phyloP scores from a whole-genome alignment of 2,888 invertebrate genomes.

The Catocala sponsa region DNA sequence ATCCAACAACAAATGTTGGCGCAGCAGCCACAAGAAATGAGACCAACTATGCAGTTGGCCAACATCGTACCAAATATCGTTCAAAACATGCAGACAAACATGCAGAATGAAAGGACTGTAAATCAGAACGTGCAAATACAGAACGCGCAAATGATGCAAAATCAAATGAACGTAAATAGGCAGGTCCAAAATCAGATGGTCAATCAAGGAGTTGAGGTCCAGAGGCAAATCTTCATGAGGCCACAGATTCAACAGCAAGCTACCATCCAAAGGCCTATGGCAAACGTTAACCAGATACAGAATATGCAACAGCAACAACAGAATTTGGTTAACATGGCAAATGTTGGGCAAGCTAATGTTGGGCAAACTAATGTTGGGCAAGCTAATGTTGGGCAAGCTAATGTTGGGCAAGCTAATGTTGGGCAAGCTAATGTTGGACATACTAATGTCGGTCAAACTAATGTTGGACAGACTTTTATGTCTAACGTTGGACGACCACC shows the following conservation, averaged over 20 bases:
- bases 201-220: slow-evolving; percentile 41
- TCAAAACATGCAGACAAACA: slow-evolving; percentile 53
- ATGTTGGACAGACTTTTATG: slow-evolving; percentile 46
- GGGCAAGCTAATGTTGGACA: too few species aligned
- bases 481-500: slow-evolving; percentile 45
- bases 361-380: slow-evolving; percentile 41
- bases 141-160: slow-evolving; percentile 44
- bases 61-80: slow-evolving; percentile 59
- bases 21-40: slow-evolving; percentile 59
- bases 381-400: slow-evolving; percentile 43
- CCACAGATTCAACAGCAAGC: slow-evolving; percentile 50
- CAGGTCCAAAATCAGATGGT: slow-evolving; percentile 46
- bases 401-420: slow-evolving; percentile 40
- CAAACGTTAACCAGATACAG: slow-evolving; percentile 44
- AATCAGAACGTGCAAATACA: slow-evolving; percentile 46
- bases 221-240: slow-evolving; percentile 47
- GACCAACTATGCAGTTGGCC: slow-evolving; percentile 55
- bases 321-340: slow-evolving; percentile 44
- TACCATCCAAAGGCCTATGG: slow-evolving; percentile 42
- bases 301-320: slow-evolving; percentile 37
- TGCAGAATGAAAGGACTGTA: slow-evolving; percentile 42
- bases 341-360: slow-evolving; percentile 40
- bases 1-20: slow-evolving; percentile 69
- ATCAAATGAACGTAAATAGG: slow-evolving; percentile 30
- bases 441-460: too few species aligned